Conservation (phyloP, 2,113 vertebrate genomes). For the Gadus macrocephalus region DNA sequence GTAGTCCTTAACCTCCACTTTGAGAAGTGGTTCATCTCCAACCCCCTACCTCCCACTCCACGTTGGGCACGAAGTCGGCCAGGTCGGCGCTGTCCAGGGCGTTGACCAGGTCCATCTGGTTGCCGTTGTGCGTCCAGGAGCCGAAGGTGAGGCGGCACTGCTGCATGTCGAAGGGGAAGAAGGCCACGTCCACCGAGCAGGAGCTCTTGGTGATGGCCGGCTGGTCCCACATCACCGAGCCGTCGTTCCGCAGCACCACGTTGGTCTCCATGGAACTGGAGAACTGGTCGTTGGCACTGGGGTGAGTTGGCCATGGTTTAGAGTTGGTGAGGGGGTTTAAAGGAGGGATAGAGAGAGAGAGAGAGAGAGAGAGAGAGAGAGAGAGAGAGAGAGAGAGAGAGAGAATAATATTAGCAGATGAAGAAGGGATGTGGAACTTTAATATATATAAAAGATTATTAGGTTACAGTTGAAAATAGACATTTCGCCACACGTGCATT, state of each 20-base stretch:
- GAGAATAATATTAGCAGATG: background rate
- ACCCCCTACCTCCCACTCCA: constrained; percentile 72
- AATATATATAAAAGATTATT: no score
- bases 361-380: background rate
- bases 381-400: background rate
- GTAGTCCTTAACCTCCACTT: no score
- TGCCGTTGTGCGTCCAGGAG: constrained; percentile 90
- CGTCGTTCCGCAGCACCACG: constrained; percentile 79
- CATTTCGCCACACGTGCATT: no score
- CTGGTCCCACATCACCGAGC: constrained; percentile 83
- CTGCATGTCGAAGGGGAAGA: constrained; percentile 91
- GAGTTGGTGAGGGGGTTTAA: background rate
- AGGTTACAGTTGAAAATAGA: no score
- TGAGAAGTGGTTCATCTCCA: background rate
- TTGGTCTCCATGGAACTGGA: constrained; percentile 85
- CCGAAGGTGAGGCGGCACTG: constrained; percentile 84
- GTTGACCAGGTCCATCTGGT: constrained; percentile 84
- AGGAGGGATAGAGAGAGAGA: background rate
- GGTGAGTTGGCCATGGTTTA: background rate
- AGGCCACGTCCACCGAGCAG: constrained; percentile 87
- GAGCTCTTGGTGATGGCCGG: constrained; percentile 91
- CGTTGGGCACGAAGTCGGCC: constrained; percentile 84
- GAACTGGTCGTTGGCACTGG: constrained; percentile 80
- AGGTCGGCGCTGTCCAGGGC: constrained; percentile 74
- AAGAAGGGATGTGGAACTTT: no score